These are phyloP conservation scores for Kryptolebias ocellatus DNA, from an alignment of 2,797 vertebrate genomes.

Conservation along the genomic window DNA sequence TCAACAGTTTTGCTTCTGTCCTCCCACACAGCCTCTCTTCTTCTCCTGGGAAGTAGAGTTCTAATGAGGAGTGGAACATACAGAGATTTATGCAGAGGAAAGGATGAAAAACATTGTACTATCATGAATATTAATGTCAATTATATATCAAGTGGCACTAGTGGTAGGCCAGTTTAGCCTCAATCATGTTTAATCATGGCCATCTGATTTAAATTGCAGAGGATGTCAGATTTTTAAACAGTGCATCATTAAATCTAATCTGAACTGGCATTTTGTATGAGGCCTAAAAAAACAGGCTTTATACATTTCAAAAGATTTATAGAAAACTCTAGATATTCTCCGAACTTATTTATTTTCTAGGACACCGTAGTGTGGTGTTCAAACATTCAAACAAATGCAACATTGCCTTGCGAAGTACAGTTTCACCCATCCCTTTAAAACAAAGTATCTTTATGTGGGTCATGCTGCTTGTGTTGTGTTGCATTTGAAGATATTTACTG, in stretches of 20 bases:
- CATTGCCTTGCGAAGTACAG: background rate
- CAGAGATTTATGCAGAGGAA: conserved; percentile 32
- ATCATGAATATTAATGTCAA: conserved; percentile 22
- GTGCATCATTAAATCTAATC: conserved; percentile 17
- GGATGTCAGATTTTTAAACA: conserved; percentile 21
- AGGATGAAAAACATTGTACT: conserved; percentile 2
- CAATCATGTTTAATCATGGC: conserved; percentile 39
- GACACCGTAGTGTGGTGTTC: conserved; percentile 6
- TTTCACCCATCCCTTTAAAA: conserved; percentile 5
- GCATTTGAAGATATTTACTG: conserved; percentile 21
- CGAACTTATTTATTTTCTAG: background rate
- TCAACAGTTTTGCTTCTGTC: conserved; percentile 25
- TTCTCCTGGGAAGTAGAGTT: conserved; percentile 34
- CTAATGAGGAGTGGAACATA: conserved; percentile 43
- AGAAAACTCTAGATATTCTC: background rate
- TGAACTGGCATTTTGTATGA: conserved; percentile 14
- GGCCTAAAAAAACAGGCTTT: background rate
- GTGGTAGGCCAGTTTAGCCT: conserved; percentile 14
- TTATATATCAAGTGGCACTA: conserved; percentile 30
- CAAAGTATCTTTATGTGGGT: conserved; percentile 43
- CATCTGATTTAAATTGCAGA: conserved; percentile 36
- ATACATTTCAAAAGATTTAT: conserved; percentile 2
- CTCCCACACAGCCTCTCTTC: conserved; percentile 48
- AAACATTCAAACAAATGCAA: conserved; percentile 3
- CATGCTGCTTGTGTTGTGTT: conserved; percentile 21